Evolutionary conservation across 2,888 invertebrate genomes (phyloP).

Genomic region (Slavum lentiscoides): DNA sequence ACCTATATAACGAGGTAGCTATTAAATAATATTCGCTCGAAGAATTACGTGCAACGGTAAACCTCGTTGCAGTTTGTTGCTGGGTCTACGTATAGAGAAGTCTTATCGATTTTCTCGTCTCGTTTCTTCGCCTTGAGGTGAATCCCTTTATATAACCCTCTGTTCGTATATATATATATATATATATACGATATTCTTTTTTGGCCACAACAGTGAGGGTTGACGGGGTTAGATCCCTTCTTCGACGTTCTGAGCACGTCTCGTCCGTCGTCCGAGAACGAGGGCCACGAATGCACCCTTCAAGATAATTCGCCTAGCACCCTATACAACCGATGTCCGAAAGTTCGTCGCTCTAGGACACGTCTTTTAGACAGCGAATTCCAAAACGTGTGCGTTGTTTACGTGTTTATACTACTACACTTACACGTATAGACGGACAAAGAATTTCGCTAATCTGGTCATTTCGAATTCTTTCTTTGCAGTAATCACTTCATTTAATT

Average conservation of each 20-base stretch:
- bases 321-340: conserved; percentile 7
- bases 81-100: conserved; percentile 5
- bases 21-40: conserved; percentile 44
- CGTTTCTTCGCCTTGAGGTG: conserved; percentile 34
- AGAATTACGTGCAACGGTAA: conserved; percentile 27
- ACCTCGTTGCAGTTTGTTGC: conserved; percentile 22
- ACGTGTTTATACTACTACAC: background rate
- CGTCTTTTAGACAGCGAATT: conserved; percentile 14
- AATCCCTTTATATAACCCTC: conserved; percentile 44
- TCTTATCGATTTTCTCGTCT: conserved; percentile 49
- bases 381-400: conserved; percentile 17
- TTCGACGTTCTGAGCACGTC: conserved; percentile 45
- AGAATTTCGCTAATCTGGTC: conserved; percentile 22
- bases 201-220: conserved; percentile 15
- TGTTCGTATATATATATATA: background rate
- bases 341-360: background rate
- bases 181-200: conserved; percentile 6
- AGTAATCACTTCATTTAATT: conserved; percentile 18
- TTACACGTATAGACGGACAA: background rate
- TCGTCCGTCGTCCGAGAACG: conserved; percentile 7
- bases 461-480: background rate
- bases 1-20: background rate
- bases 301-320: conserved; percentile 31
- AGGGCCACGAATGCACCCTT: conserved; percentile 20
- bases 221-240: conserved; percentile 45